Base-by-base conservation (phyloP, 2,797 vertebrate species). In the Delichon dasypus region DNA sequence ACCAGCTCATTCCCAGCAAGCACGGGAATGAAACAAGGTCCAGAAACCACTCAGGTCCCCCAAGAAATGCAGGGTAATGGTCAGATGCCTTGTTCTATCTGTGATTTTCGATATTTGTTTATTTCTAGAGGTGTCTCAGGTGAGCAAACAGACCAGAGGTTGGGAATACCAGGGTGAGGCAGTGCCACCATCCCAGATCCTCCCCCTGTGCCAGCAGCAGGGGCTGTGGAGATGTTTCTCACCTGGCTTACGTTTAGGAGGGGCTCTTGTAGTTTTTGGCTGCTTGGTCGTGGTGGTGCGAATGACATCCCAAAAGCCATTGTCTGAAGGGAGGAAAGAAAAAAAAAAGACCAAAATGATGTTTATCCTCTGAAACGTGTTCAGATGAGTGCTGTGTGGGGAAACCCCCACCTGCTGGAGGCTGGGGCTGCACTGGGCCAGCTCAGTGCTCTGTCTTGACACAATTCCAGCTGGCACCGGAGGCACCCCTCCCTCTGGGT, bases 231-330 rank as follows among this genome's bases (percentile, higher is more conserved):
- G 47, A 36, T 47, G 9, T 4, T 1, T 47, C 97, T 97, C 94
- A 99, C 98, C 98, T 95, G 97, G 78, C 32, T 97, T 96, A 86
- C 29, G 95, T 86, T 94, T 97, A 70, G 89, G 97, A 23, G 98
- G 97, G 4, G 96, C 60, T 90, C 90, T 97, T 5, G 98, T 98
- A 10, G 95, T 94, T 95, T 88, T 97, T 4, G 98, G 98, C 44
- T 96, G 97, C 92, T 97, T 99, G 82, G 98, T 98, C 2, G 96
- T 97, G 83, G 97, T 97, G 68, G 92, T 97, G 32, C 12, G 96
- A 64, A 96, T 58, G 34, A 71, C 89, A n/a, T 97, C 91, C 97
- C 96, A 95, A 71, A 92, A 38, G 62, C 61, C 34, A 3, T 2
- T 89, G 72, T 96, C 97, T 97, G 94, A 76, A 89, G 30, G 27